Base-by-base conservation (phyloP, 1,140 invertebrate genomes). In the Bombyx mori region DNA sequence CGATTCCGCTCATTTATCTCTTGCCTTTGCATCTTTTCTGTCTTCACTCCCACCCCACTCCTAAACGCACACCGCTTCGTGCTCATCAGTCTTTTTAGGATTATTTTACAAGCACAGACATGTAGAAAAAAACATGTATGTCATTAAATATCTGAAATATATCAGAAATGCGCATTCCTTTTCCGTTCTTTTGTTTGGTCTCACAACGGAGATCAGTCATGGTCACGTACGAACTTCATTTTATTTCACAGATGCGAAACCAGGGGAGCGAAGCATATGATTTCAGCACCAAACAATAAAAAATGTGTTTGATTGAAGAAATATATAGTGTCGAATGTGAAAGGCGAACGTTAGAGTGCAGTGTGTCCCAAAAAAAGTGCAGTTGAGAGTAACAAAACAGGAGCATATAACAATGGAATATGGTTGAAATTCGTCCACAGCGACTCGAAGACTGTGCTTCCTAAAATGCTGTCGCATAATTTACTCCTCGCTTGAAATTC, bases 251-350 rank as follows among this genome's bases (percentile, higher is more conserved):
- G 82, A 77, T 79, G 62, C 58, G 52, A 62, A 45, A 49, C 54
- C 56, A 60, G 62, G 46, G 57, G 62, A 71, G 62, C 61, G 63
- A 61, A 58, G 66, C 73, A 60, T 70, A 80, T 79, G 75, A 71
- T 67, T 75, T 69, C 67, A 63, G 60, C 63, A 63, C 52, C 55
- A 86, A 77, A 75, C 71, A 68, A 62, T 66, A 77, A 86, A 86
- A 85, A 75, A 86, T 86, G 83, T 85, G 79, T 81, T 83, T 83
- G 77, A 81, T 77, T 69, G 75, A 73, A 75, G 79, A 71, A 62
- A 72, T 60, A 56, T 63, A 56, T 60, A 63, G 67, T 63, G 71
- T 71, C 65, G 69, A 60, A 62, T 60, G 75, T 79, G 82, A 68
- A 69, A 71, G 73, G 78, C 80, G 82, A 84, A 86, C 83, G 76